Conservation (phyloP, 2,113 vertebrate genomes). For the Numenius arquata region DNA sequence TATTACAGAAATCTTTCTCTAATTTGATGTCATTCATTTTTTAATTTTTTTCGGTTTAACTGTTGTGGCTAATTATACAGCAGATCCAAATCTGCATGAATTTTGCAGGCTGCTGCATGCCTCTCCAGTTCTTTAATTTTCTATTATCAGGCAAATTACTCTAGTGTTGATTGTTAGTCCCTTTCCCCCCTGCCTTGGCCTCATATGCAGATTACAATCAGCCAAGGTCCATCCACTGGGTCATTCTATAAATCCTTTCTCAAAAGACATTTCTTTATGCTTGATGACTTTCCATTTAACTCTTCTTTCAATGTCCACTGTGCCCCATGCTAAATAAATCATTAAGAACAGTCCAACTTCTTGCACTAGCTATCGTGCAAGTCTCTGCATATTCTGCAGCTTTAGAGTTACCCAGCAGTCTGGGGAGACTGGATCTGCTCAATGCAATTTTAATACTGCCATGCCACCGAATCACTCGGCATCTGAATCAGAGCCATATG, state of each 20-base stretch:
- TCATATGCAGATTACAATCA: slow-evolving; percentile 31
- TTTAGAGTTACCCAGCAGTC: neutral
- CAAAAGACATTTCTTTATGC: neutral
- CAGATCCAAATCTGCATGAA: slow-evolving; percentile 51
- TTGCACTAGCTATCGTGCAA: neutral
- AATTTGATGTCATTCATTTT: neutral
- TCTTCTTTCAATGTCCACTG: neutral
- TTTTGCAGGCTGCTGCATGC: slow-evolving; percentile 27
- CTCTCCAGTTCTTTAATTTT: slow-evolving; percentile 53
- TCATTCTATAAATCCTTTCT: slow-evolving; percentile 29
- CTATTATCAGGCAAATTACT: slow-evolving; percentile 62
- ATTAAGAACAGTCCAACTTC: neutral
- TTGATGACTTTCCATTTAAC: slow-evolving; percentile 26
- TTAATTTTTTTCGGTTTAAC: neutral
- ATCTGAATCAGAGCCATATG: neutral
- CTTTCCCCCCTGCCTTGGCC: neutral
- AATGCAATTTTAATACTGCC: neutral
- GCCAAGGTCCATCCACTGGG: neutral
- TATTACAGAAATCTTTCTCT: neutral
- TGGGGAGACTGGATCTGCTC: neutral
- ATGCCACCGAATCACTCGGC: neutral
- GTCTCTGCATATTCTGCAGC: neutral
- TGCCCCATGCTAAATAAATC: neutral
- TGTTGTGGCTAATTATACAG: slow-evolving; percentile 48
- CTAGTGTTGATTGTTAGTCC: slow-evolving; percentile 37